Conservation (phyloP, 2,797 vertebrate species). For the Coregonus suidteri region DNA sequence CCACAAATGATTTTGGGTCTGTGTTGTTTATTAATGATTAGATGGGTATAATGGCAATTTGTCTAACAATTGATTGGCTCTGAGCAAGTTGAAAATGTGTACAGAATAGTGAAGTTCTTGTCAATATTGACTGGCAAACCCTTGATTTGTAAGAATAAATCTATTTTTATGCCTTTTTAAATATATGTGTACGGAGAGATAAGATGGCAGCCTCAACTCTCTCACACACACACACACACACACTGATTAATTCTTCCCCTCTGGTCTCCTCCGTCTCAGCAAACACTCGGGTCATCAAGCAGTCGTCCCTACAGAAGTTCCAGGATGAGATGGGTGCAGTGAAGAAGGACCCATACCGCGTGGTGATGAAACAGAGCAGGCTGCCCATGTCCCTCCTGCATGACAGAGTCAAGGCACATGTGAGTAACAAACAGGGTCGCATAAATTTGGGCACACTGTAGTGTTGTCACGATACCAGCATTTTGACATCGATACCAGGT, state of each 20-base stretch:
- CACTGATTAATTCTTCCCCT: not conserved
- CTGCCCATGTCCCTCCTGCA: slow-evolving; percentile 95
- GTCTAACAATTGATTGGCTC: not conserved
- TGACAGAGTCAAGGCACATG: slow-evolving; percentile 89
- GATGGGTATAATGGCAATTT: not conserved
- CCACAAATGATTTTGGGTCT: not conserved
- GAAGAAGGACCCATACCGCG: slow-evolving; percentile 92
- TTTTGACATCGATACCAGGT: too few species aligned
- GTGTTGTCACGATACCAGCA: too few species aligned
- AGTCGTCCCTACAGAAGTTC: slow-evolving; percentile 95
- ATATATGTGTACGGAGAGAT: too few species aligned
- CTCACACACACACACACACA: too few species aligned
- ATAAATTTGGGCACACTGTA: not conserved
- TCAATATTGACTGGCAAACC: too few species aligned
- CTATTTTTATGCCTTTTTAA: too few species aligned
- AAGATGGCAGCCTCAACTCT: not conserved
- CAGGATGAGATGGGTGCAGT: slow-evolving; percentile 93
- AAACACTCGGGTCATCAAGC: slow-evolving; percentile 97
- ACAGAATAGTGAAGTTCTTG: not conserved
- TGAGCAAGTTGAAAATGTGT: not conserved
- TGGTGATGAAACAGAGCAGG: slow-evolving; percentile 93
- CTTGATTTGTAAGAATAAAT: too few species aligned
- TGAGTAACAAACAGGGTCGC: slow-evolving; percentile 69
- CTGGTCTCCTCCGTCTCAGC: slow-evolving; percentile 70
- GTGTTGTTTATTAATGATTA: not conserved